These are phyloP conservation scores for Neomorphus geoffroyi DNA, from an alignment of 2,797 vertebrate species.

Conservation along the genomic window DNA sequence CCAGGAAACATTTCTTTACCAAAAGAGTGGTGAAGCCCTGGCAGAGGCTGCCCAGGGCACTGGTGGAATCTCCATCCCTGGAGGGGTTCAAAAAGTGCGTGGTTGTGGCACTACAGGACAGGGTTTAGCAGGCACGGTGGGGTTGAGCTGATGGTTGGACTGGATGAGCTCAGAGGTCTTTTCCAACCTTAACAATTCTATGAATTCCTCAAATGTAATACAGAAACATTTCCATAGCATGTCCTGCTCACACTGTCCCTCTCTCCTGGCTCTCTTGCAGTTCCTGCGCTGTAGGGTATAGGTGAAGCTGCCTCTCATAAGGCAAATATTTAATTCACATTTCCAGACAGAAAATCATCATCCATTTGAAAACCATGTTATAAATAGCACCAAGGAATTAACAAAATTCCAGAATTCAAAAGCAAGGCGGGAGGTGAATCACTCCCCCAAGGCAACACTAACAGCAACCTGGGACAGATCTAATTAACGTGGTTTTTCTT, in stretches of 20 bases:
- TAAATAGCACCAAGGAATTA: background rate
- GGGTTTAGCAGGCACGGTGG: too few species aligned
- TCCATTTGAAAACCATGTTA: background rate
- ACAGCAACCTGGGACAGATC: too few species aligned
- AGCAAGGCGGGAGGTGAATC: background rate
- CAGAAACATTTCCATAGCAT: background rate
- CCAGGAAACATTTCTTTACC: too few species aligned
- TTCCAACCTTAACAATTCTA: too few species aligned
- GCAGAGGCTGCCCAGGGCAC: too few species aligned
- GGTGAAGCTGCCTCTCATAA: background rate
- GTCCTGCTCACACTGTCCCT: background rate
- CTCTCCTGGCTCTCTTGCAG: background rate
- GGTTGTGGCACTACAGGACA: too few species aligned
- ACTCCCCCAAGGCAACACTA: background rate
- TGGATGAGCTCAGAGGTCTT: too few species aligned
- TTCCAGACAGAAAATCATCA: background rate
- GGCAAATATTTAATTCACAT: background rate
- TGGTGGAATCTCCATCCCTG: too few species aligned
- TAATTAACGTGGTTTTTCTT: too few species aligned
- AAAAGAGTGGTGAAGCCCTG: too few species aligned
- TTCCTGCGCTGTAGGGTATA: accelerated
- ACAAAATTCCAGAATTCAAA: background rate
- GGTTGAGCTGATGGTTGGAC: too few species aligned
- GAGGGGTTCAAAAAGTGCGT: too few species aligned
- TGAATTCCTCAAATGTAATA: background rate